Evolutionary conservation across 2,113 vertebrate species (phyloP).

Genomic region (Otis tarda): DNA sequence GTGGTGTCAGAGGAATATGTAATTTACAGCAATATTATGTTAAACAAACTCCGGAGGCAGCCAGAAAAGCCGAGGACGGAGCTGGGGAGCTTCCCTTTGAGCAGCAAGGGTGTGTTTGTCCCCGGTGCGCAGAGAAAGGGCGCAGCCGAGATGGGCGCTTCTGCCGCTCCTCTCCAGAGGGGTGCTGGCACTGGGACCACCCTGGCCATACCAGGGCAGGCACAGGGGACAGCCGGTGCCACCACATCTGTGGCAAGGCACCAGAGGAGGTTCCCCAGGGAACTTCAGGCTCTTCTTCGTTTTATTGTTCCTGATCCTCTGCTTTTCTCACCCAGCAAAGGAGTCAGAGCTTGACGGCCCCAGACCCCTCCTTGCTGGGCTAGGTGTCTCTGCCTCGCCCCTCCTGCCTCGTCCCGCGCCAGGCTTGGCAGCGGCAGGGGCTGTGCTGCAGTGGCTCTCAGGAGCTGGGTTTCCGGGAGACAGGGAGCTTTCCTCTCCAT

Average conservation of each 20-base stretch:
- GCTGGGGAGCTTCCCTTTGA: not conserved
- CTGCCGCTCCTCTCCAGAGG: not conserved
- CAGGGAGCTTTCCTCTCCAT: not conserved
- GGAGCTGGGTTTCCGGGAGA: not conserved
- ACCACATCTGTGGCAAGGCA: not conserved
- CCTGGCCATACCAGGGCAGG: not conserved
- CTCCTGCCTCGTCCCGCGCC: not conserved
- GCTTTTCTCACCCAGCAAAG: not conserved
- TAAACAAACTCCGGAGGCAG: not conserved
- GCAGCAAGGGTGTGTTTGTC: not conserved
- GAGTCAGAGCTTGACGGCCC: not conserved
- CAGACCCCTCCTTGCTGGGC: accelerated
- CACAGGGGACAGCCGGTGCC: not conserved
- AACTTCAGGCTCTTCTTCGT: not conserved
- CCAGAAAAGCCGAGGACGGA: accelerated
- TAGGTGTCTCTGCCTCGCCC: not conserved
- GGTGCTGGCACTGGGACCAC: not conserved
- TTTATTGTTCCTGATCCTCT: not conserved
- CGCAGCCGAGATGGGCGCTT: not conserved
- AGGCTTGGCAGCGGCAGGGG: not conserved
- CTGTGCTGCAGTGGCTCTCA: not conserved
- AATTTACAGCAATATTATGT: not conserved
- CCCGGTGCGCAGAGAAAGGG: not conserved
- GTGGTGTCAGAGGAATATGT: not conserved
- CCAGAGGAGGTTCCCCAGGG: not conserved